These are phyloP conservation scores for Cantharis rustica DNA, from an alignment of 2,888 invertebrate genomes.

Conservation along the genomic window DNA sequence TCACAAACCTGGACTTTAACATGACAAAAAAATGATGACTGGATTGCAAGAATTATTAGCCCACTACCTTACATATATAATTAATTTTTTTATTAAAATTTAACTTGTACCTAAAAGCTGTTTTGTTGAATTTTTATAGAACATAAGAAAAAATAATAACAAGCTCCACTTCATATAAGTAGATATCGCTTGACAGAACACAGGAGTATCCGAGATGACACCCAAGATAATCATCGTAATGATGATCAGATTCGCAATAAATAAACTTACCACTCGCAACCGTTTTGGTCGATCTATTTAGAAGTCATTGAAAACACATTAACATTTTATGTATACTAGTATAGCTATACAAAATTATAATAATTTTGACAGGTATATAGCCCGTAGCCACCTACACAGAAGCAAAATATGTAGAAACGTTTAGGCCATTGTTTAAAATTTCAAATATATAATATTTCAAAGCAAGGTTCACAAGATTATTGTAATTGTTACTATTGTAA, in stretches of 20 bases:
- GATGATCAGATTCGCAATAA: not conserved
- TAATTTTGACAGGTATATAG: not conserved
- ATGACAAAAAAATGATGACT: not conserved
- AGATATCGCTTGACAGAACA: not conserved
- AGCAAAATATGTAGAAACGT: not conserved
- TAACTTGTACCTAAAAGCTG: not conserved
- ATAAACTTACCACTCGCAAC: not conserved
- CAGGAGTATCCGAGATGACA: not conserved
- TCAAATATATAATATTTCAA: not conserved
- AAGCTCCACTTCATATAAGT: not conserved
- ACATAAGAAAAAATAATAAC: not conserved
- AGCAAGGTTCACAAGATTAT: not conserved
- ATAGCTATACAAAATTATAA: not conserved
- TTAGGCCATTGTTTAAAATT: not conserved
- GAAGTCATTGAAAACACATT: too few relatives aligned
- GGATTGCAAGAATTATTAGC: not conserved
- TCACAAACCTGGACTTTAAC: not conserved
- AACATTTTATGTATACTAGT: too few relatives aligned
- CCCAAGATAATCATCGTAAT: not conserved
- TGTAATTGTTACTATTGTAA: not conserved
- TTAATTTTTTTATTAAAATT: not conserved
- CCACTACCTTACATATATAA: not conserved
- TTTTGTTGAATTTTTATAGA: not conserved
- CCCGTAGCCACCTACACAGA: not conserved
- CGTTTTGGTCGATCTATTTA: too few relatives aligned